phyloP scores from a whole-genome alignment of 2,797 vertebrate genomes.

The Anguilla megastoma region DNA sequence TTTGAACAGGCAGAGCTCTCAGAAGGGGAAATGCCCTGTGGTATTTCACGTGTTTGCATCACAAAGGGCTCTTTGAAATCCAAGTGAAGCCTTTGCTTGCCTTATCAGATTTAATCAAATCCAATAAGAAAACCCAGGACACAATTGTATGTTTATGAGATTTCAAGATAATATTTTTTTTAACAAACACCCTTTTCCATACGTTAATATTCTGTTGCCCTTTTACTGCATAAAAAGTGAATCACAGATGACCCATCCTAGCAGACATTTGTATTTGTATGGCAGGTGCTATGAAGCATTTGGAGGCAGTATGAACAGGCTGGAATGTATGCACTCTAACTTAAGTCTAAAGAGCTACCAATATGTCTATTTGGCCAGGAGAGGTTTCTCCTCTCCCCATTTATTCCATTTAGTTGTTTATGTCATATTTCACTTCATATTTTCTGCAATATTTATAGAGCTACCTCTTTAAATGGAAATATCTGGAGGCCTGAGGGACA shows the following conservation, averaged over 20 bases:
- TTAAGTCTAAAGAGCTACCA: background rate
- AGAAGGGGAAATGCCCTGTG: background rate
- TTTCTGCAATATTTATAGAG: conserved; percentile 1
- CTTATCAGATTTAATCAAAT: background rate
- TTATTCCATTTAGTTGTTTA: background rate
- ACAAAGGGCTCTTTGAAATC: conserved; percentile 14
- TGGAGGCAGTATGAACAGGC: background rate
- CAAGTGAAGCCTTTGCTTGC: background rate
- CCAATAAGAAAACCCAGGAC: background rate
- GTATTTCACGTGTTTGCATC: conserved; percentile 11
- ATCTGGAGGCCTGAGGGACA: background rate
- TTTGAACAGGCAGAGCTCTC: background rate
- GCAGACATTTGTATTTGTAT: background rate
- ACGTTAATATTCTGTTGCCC: background rate
- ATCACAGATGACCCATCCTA: background rate
- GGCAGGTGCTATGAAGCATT: background rate
- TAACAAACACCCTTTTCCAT: background rate
- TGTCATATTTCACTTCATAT: background rate
- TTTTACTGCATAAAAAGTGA: background rate
- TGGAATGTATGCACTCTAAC: background rate
- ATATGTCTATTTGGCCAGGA: background rate
- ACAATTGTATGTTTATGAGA: background rate
- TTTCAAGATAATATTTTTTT: background rate
- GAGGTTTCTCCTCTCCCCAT: background rate
- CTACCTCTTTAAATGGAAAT: background rate